phyloP scores from a whole-genome alignment of 1,140 invertebrate genomes.

The Maconellicoccus hirsutus region DNA sequence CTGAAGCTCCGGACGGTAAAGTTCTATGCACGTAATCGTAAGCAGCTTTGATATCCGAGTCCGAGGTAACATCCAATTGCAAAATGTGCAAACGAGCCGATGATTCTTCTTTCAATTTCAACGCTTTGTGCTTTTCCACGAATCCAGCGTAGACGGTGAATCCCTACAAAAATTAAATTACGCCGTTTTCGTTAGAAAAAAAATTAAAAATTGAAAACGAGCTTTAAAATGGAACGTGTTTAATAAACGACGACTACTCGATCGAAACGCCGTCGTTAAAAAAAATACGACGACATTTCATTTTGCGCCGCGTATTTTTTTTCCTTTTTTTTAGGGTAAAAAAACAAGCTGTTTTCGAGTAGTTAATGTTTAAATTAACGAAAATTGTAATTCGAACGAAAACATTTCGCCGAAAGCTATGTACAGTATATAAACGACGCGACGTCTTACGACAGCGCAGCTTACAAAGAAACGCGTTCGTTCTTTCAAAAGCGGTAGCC shows the following conservation, averaged over 20 bases:
- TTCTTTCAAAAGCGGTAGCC: too few species aligned
- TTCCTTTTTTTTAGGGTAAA: too few species aligned
- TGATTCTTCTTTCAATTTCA: constrained; percentile 53
- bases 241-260: neutral
- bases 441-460: too few species aligned
- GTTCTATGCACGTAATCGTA: constrained; percentile 62
- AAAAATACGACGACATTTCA: too few species aligned
- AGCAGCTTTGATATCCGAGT: constrained; percentile 57
- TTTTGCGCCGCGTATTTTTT: too few species aligned
- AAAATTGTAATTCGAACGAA: too few species aligned
- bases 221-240: neutral
- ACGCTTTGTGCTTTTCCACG: constrained; percentile 45
- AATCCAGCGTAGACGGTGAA: constrained; percentile 73
- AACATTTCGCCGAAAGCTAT: too few species aligned
- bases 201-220: neutral
- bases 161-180: constrained; percentile 38
- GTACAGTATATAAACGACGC: too few species aligned
- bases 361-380: too few species aligned
- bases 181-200: neutral
- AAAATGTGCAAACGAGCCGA: constrained; percentile 59
- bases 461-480: too few species aligned
- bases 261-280: too few species aligned
- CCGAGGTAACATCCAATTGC: constrained; percentile 60
- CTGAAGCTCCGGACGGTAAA: constrained; percentile 58
- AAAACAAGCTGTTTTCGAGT: too few species aligned